Conservation (phyloP, 2,888 invertebrate species). For the Aspidapion aeneum region DNA sequence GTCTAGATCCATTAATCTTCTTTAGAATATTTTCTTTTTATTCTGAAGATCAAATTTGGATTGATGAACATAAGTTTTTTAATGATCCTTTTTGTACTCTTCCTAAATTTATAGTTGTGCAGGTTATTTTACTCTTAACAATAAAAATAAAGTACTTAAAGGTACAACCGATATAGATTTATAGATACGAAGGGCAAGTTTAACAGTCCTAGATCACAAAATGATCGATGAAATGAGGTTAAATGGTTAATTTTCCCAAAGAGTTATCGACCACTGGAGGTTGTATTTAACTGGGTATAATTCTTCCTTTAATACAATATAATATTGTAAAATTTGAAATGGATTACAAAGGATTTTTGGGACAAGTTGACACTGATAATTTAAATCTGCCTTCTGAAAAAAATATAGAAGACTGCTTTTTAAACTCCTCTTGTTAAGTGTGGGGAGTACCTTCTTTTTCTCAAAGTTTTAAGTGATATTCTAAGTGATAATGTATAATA, state of each 20-base stretch:
- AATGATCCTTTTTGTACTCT: too few relatives aligned
- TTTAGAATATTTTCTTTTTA: constrained; percentile 46
- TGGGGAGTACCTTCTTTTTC: constrained; percentile 37
- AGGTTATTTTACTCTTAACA: constrained; percentile 43
- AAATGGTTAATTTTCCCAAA: constrained; percentile 49
- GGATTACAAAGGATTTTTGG: constrained; percentile 47
- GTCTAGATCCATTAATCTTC: constrained; percentile 52
- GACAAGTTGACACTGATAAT: too few relatives aligned
- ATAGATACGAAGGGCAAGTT: constrained; percentile 48
- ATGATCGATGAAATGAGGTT: constrained; percentile 45
- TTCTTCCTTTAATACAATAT: constrained; percentile 52
- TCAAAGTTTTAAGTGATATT: constrained; percentile 32
- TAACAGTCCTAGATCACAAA: constrained; percentile 49
- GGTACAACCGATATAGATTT: constrained; percentile 52
- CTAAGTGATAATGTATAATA: constrained; percentile 30
- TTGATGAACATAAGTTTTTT: constrained; percentile 55
- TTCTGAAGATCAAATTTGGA: constrained; percentile 48
- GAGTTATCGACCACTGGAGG: constrained; percentile 53
- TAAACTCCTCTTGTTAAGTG: too few relatives aligned
- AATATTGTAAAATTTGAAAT: constrained; percentile 52
- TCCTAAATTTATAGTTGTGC: too few relatives aligned
- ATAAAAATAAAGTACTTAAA: constrained; percentile 32
- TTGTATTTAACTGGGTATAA: constrained; percentile 52
- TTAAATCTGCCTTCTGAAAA: too few relatives aligned
- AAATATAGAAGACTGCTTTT: too few relatives aligned